Evolutionary conservation across 2,888 invertebrate genomes (phyloP).

Genomic region (Fissipunctia ypsillon): DNA sequence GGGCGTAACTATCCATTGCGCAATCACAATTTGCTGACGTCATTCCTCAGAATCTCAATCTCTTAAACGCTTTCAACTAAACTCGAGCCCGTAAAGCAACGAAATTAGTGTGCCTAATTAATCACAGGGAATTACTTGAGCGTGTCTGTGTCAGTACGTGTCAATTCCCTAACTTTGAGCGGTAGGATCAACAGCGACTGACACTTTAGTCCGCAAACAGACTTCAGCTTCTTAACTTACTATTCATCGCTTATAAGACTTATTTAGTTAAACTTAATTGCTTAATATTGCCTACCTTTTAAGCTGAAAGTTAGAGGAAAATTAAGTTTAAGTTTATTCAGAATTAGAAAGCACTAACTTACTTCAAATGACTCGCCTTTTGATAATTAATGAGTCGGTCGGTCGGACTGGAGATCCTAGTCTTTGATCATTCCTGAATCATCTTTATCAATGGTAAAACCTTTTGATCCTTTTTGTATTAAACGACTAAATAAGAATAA

Average conservation of each 20-base stretch:
- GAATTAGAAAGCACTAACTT: conserved; percentile 42
- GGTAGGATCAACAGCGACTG: conserved; percentile 35
- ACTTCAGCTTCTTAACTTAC: conserved; percentile 32
- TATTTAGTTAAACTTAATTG: conserved; percentile 56
- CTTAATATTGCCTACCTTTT: conserved; percentile 49
- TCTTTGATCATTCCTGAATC: conserved; percentile 13
- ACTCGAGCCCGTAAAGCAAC: conserved; percentile 24
- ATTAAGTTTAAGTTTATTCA: conserved; percentile 57
- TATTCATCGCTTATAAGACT: conserved; percentile 40
- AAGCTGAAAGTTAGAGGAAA: conserved; percentile 36
- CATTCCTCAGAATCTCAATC: conserved; percentile 3
- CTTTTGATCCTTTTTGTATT: conserved; percentile 14
- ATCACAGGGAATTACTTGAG: conserved; percentile 54
- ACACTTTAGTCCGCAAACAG: conserved; percentile 35
- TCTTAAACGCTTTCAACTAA: conserved; percentile 42
- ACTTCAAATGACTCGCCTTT: conserved; percentile 41
- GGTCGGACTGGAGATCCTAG: neutral
- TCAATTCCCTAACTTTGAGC: conserved; percentile 46
- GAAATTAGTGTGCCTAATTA: conserved; percentile 54
- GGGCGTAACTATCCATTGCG: neutral
- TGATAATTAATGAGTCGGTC: conserved; percentile 45
- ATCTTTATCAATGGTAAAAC: conserved; percentile 19
- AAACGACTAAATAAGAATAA: neutral
- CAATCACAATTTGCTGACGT: conserved; percentile 11
- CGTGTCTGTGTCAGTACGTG: conserved; percentile 51